Percentiles rank a stretch among this genome's conserved stretches.
Conservation (phyloP, 2,797 vertebrate genomes). For the Crax fasciolata region DNA sequence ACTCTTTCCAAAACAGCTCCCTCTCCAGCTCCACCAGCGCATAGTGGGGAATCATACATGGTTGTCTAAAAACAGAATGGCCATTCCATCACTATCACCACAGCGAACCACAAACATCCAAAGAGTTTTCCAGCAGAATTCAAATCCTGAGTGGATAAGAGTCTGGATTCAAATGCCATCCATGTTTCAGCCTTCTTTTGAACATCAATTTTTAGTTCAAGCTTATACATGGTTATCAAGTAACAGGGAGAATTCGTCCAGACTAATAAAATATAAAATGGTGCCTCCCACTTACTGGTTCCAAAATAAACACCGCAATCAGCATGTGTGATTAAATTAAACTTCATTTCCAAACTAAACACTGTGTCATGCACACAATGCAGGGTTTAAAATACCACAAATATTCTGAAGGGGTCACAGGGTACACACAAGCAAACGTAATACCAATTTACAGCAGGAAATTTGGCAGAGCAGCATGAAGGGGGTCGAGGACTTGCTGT, state of each 20-base stretch:
- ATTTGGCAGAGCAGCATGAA: constrained; percentile 52
- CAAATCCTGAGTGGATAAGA: constrained; percentile 30
- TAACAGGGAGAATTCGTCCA: constrained; percentile 74
- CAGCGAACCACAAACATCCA: constrained; percentile 36
- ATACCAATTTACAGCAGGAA: constrained; percentile 69
- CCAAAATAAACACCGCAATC: constrained; percentile 82
- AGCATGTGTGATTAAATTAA: constrained; percentile 76
- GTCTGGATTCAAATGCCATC: constrained; percentile 54
- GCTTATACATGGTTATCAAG: constrained; percentile 74
- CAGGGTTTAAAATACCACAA: constrained; percentile 78
- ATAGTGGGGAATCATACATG: neutral
- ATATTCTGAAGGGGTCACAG: constrained; percentile 80
- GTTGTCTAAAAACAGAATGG: constrained; percentile 20
- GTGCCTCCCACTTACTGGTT: constrained; percentile 76
- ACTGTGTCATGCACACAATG: constrained; percentile 77
- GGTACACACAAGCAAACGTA: constrained; percentile 70
- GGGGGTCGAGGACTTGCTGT: constrained; percentile 12
- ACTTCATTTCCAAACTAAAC: constrained; percentile 81
- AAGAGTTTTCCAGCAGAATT: constrained; percentile 39
- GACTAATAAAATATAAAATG: constrained; percentile 79
- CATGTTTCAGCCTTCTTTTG: constrained; percentile 68
- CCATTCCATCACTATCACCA: neutral
- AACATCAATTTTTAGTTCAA: constrained; percentile 45
- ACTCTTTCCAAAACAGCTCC: constrained; percentile 35
- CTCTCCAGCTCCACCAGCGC: neutral